Evolutionary conservation across 2,888 invertebrate species (phyloP), one percentile per base, ranked within the genome.

Genomic region (Idaea aversata): DNA sequence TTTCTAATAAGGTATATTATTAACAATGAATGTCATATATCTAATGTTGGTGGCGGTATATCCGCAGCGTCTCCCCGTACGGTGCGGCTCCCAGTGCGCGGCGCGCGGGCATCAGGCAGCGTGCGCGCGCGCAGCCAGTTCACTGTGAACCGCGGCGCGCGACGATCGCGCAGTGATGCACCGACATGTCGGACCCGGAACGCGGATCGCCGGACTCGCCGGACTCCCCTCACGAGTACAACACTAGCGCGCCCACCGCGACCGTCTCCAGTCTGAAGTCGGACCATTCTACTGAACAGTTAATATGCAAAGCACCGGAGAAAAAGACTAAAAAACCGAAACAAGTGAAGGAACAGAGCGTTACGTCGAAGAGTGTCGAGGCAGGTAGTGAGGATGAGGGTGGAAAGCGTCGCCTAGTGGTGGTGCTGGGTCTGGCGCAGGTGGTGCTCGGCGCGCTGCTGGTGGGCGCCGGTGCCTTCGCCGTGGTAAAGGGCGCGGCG

Each of bases 381-480:
- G 88, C 88, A 36, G 88, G 85, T 10, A 88, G 88, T 79, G 88
- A 83, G 65, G 82, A 75, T 66, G 78, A 76, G 6, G 64, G 68
- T 59, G 71, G 72, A 0, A 67, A 78, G 57, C 77, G 78, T 67
- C 79, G 90, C 59, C 80, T 93, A 60, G 93, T 95, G 67, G 88
- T 94, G 76, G 88, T 93, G 34, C 80, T 94, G 75, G 95, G 95
- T 61, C 72, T 95, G 72, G 90, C 93, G 74, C 96, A 96, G 85
- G 93, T 95, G 72, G 84, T 93, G 67, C 93, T 95, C 64, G 95
- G 95, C 15, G 89, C 95, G 67, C 83, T 95, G 74, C 88, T 95
- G 86, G 93, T 95, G 70, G 94, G 94, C 5, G 94, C 94, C 67
- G 95, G 95, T 2, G 94, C 95, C 34, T 79, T 95, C 71, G 95